These are phyloP conservation scores for Zosterops hypoxanthus DNA, from an alignment of 2,113 vertebrate species.

Conservation along the genomic window DNA sequence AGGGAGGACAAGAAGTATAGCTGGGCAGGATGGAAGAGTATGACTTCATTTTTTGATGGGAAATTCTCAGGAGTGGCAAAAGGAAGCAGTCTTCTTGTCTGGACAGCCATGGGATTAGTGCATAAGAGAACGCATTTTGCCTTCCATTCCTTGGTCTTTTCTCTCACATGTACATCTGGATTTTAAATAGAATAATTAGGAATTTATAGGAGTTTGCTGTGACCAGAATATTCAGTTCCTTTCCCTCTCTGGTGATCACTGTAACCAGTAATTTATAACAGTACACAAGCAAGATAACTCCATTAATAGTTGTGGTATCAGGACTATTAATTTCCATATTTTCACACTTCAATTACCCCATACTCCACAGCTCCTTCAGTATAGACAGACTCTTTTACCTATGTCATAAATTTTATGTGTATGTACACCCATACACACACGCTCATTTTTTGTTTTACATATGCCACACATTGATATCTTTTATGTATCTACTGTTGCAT, in stretches of 20 bases:
- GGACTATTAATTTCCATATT: background rate
- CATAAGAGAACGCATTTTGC: background rate
- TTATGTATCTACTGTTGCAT: background rate
- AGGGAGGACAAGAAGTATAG: background rate
- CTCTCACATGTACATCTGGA: background rate
- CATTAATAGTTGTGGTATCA: background rate
- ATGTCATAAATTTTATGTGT: background rate
- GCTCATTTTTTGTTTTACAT: background rate
- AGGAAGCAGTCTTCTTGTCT: background rate
- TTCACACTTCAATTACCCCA: background rate
- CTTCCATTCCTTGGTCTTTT: background rate
- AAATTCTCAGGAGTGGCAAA: background rate
- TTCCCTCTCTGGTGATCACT: background rate
- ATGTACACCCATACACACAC: background rate
- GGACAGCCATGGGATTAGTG: rapidly evolving
- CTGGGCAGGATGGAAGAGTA: background rate
- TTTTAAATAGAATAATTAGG: background rate
- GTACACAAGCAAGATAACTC: background rate
- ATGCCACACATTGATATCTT: background rate
- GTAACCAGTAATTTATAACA: background rate
- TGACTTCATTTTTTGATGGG: background rate
- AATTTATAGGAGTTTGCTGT: background rate
- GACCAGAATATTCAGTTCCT: background rate
- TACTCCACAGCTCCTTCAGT: background rate
- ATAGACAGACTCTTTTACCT: background rate